Evolutionary conservation across 2,113 vertebrate genomes (phyloP).

Genomic region (Probosciger aterrimus): DNA sequence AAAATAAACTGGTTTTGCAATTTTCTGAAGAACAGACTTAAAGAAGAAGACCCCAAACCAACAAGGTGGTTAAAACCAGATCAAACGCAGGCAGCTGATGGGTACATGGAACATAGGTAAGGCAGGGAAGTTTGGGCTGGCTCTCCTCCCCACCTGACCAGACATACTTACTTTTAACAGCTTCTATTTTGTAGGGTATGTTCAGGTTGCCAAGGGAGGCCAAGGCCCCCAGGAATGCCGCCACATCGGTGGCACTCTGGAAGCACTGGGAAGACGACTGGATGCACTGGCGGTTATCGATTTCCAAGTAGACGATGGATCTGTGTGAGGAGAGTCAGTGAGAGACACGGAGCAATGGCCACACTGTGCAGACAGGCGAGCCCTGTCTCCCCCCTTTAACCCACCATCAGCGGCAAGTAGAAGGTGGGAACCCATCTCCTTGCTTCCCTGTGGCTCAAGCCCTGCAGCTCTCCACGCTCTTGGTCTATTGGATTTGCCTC

Average conservation of each 20-base stretch:
- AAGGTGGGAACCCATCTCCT: neutral
- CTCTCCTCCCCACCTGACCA: neutral
- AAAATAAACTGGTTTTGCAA: neutral
- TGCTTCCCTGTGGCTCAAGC: neutral
- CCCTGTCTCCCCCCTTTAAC: neutral
- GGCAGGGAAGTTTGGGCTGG: neutral
- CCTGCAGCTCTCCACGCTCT: neutral
- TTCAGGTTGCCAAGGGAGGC: conserved; percentile 91
- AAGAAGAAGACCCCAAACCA: neutral
- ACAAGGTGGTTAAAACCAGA: neutral
- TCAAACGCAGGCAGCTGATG: neutral
- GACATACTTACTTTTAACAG: conserved; percentile 86
- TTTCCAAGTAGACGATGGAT: conserved; percentile 92
- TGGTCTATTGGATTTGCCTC: neutral
- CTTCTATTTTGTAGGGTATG: conserved; percentile 92
- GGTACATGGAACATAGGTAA: neutral
- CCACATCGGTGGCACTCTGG: conserved; percentile 89
- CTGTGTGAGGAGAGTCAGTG: conserved; percentile 56
- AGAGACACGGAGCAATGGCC: neutral
- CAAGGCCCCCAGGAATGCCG: conserved; percentile 91
- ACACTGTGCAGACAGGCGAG: accelerated
- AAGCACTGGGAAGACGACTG: conserved; percentile 91
- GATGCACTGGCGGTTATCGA: conserved; percentile 95
- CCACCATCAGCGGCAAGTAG: neutral
- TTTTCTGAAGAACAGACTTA: neutral